Evolutionary conservation across 2,113 vertebrate genomes (phyloP), one percentile per base, ranked within the genome.

Genomic region (Castor canadensis): DNA sequence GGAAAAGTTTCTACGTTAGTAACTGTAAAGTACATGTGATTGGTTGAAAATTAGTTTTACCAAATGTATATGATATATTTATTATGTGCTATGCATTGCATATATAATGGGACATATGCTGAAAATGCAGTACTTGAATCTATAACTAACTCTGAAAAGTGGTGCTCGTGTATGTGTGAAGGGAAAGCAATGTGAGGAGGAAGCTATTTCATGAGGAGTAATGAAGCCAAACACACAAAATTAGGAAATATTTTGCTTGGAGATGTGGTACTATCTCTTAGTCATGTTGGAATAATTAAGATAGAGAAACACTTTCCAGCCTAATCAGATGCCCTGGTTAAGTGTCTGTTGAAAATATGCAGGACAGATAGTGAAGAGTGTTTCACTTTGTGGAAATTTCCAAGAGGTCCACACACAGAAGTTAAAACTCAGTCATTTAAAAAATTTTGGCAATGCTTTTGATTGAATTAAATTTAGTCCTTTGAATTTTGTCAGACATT

Each of bases 1-100:
- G 67, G 49, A 91, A 92, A 97, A 83, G 15, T 66, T 86, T 91
- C 83, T 91, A 79, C 30, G n/a, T 58, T 71, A 75, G 35, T 97
- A 66, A 83, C 0, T 94, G 16, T 81, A 95, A 92, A 96, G 38
- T 38, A 49, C 32, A 62, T 45, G 38, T 69, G 56, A 40, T 16
- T 47, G 40, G 9, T 32, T 94, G 69, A 77, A 75, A 24, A 54
- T 81, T 64, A 83, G 54, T 75, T 87, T 93, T 56, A 82, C 24
- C 26, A 71, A 89, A 77, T 30, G 3, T 77, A n/a, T 89, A 60
- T 9, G 60, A 6, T 28, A 5, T 62, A 64, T 32, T 71, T 92
- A 69, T 62, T 32, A 52, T 60, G n/a, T 45, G 12, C 22, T 45
- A 79, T 5, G 35, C 40, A 13, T 16, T 88, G 15, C 43, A 38